Base-by-base conservation (phyloP, 2,888 invertebrate species). In the Adela reaumurella region DNA sequence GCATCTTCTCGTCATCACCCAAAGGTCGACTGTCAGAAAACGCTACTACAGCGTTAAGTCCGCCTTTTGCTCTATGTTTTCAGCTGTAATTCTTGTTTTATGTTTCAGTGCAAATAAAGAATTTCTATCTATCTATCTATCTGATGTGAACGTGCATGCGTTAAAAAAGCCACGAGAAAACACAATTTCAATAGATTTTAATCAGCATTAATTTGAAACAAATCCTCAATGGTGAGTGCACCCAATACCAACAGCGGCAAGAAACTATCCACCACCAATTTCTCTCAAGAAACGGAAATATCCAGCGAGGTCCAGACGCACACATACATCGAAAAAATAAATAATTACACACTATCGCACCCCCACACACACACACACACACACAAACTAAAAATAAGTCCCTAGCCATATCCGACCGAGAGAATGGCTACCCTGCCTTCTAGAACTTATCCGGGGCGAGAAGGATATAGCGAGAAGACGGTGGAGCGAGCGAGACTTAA, bases 401-500 rank as follows among this genome's bases (percentile, higher is more conserved):
- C 66, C 68, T 67, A 64, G 64, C 68, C 65, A 70, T 68, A 73
- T 70, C 73, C 71, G 68, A 65, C 67, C 66, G 11, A 50, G 46
- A 47, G 43, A 46, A 50, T 46, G 43, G 46, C 20, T 45, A n/a
- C 28, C 62, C 57, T 60, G 64, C 63, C 67, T 70, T 70, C 70
- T 70, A 70, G 70, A 73, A 72, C 61, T 70, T 72, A 74, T 70
- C 70, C 69, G 66, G 64, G 63, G 61, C 64, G 73, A 72, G 69
- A 73, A 61, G 68, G 73, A n/a, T n/a, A n/a, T n/a, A 66, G 64
- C 69, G 70, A 74, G 60, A 59, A 61, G 67, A 70, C 70, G 71
- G 74, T 73, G 73, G 80, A 65, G 64, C 68, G 74, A 81, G 73
- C 64, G 74, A 69, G 81, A 81, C 65, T 69, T 63, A 67, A 68